phyloP scores from a whole-genome alignment of 2,113 vertebrate species.

The Meriones unguiculatus region DNA sequence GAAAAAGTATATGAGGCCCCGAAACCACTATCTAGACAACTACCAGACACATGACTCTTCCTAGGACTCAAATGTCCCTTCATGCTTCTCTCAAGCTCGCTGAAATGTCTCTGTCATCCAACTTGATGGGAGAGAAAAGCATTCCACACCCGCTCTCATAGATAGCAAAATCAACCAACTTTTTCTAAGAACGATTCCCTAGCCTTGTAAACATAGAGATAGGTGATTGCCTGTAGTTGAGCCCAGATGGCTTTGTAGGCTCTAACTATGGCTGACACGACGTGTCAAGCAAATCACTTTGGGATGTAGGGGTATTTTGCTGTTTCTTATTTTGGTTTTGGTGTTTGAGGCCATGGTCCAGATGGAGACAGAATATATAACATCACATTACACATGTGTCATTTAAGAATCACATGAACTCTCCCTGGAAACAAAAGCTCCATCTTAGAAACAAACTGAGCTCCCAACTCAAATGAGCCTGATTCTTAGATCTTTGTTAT shows the following conservation, averaged over 20 bases:
- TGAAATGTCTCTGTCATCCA: background rate
- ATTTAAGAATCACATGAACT: background rate
- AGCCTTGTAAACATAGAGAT: background rate
- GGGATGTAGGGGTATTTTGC: background rate
- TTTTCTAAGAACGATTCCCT: background rate
- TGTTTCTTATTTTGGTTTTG: constrained; percentile 23
- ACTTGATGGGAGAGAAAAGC: background rate
- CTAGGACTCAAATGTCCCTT: background rate
- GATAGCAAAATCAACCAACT: background rate
- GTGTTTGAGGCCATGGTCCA: background rate
- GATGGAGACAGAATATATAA: background rate
- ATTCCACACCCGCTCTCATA: background rate
- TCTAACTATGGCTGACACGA: background rate
- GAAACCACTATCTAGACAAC: background rate
- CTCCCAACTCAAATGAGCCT: background rate
- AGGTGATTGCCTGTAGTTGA: background rate
- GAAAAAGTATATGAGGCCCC: background rate
- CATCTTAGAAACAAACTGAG: constrained; percentile 22
- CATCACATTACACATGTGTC: background rate
- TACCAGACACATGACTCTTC: background rate
- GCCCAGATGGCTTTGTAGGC: background rate
- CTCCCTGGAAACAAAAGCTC: background rate
- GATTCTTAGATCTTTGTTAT: background rate
- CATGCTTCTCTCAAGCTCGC: background rate
- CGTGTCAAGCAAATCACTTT: background rate